Evolutionary conservation across 2,888 invertebrate species (phyloP).

Genomic region (Sarcophaga variegata): DNA sequence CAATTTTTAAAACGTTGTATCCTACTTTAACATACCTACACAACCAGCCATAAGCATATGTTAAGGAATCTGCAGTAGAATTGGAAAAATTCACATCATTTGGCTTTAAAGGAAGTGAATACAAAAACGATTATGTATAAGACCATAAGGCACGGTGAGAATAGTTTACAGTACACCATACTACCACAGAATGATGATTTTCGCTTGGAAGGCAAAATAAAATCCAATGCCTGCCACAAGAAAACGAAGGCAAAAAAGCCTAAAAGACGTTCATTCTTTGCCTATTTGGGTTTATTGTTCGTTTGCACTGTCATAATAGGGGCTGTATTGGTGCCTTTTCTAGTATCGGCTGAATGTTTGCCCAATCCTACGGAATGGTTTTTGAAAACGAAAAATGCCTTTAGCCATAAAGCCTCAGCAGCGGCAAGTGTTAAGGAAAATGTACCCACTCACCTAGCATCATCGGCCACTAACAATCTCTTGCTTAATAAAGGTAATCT

Average conservation of each 20-base stretch:
- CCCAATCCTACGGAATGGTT: slow-evolving; percentile 81
- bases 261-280: slow-evolving; percentile 79
- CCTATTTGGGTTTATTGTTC: slow-evolving; percentile 80
- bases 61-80: slow-evolving; percentile 3
- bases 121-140: slow-evolving; percentile 84
- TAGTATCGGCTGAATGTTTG: slow-evolving; percentile 80
- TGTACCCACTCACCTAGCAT: slow-evolving; percentile 45
- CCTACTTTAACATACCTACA: not conserved
- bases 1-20: not conserved
- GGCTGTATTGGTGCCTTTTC: slow-evolving; percentile 80
- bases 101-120: not conserved
- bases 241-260: slow-evolving; percentile 73
- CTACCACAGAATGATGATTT: slow-evolving; percentile 88
- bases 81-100: not conserved
- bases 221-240: slow-evolving; percentile 82
- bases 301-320: slow-evolving; percentile 81
- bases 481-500: slow-evolving; percentile 60
- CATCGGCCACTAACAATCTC: slow-evolving; percentile 35
- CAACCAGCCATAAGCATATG: slow-evolving; percentile 53
- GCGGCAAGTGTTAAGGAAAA: slow-evolving; percentile 52
- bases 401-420: slow-evolving; percentile 70
- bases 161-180: slow-evolving; percentile 89
- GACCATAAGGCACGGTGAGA: slow-evolving; percentile 89
- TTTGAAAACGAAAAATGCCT: slow-evolving; percentile 78
- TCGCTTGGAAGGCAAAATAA: slow-evolving; percentile 84